phyloP scores from a whole-genome alignment of 2,888 invertebrate genomes.

The Sarcophaga carnaria region DNA sequence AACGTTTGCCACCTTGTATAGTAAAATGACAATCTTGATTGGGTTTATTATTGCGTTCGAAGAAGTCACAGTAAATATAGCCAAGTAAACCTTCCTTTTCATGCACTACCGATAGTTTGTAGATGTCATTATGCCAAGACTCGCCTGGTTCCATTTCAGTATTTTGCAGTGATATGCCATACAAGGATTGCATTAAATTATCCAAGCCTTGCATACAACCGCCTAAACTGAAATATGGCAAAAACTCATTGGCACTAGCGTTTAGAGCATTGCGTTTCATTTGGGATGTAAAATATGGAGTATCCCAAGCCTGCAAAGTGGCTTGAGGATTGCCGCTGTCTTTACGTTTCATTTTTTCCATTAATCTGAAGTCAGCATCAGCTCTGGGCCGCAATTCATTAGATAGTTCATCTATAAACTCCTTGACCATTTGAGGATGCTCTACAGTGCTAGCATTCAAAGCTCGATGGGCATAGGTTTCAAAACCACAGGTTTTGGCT shows the following conservation, averaged over 20 bases:
- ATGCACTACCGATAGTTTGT: constrained; percentile 95
- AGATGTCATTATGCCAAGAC: constrained; percentile 93
- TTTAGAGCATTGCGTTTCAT: constrained; percentile 88
- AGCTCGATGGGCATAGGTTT: constrained; percentile 93
- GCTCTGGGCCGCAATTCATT: constrained; percentile 88
- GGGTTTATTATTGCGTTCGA: constrained; percentile 94
- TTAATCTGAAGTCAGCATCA: constrained; percentile 87
- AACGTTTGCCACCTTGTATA: constrained; percentile 93
- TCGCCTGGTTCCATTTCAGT: constrained; percentile 90
- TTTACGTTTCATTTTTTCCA: constrained; percentile 88
- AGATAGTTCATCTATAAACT: constrained; percentile 90
- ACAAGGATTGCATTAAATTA: constrained; percentile 91
- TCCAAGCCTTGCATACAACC: constrained; percentile 99
- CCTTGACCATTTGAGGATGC: constrained; percentile 88
- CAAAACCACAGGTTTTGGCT: constrained; percentile 94
- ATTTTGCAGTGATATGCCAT: constrained; percentile 89
- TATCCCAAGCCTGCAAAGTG: constrained; percentile 90
- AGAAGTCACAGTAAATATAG: constrained; percentile 98
- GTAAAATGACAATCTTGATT: constrained; percentile 99
- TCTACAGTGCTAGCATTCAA: constrained; percentile 94
- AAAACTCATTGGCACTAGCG: constrained; percentile 88
- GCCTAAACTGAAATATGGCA: constrained; percentile 95
- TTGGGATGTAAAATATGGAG: constrained; percentile 91
- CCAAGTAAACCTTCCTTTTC: constrained; percentile 92
- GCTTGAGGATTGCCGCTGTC: constrained; percentile 75